phyloP scores from a whole-genome alignment of 2,888 invertebrate species.

The Toxonevra muliebris region DNA sequence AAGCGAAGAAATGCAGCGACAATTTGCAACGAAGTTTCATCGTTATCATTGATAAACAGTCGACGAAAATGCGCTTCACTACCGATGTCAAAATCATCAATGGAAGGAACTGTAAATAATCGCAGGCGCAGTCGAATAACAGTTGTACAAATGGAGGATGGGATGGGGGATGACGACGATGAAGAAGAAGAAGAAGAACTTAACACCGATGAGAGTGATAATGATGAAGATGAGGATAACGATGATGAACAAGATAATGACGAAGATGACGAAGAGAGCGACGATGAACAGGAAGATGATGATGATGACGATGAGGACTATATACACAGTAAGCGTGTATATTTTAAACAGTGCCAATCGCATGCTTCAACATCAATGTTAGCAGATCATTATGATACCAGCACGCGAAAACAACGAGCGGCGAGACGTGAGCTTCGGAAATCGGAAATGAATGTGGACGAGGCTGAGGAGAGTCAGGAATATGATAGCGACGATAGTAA shows the following conservation, averaged over 20 bases:
- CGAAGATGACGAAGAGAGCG: slow-evolving; percentile 35
- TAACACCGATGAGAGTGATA: slow-evolving; percentile 33
- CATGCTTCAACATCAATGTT: not conserved
- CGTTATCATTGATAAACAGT: not conserved
- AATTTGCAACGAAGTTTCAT: slow-evolving; percentile 17
- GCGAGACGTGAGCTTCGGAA: slow-evolving; percentile 42
- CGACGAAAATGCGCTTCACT: not conserved
- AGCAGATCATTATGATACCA: slow-evolving; percentile 20
- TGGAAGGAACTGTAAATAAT: slow-evolving; percentile 22
- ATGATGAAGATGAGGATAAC: slow-evolving; percentile 38
- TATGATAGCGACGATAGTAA: not conserved
- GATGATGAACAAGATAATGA: slow-evolving; percentile 29
- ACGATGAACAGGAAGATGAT: slow-evolving; percentile 32
- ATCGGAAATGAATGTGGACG: not conserved
- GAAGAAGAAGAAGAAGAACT: slow-evolving; percentile 27
- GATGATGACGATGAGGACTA: slow-evolving; percentile 36
- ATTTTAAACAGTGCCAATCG: slow-evolving; percentile 10
- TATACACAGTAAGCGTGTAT: slow-evolving; percentile 9
- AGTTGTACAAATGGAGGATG: slow-evolving; percentile 61
- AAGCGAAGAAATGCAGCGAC: slow-evolving; percentile 14
- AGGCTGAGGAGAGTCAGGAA: not conserved
- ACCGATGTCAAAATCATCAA: slow-evolving; percentile 8
- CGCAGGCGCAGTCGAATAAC: slow-evolving; percentile 29
- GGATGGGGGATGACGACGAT: slow-evolving; percentile 60
- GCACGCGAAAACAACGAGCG: slow-evolving; percentile 48